Conservation (phyloP, 2,888 invertebrate genomes). For the Matsumyia berberina region DNA sequence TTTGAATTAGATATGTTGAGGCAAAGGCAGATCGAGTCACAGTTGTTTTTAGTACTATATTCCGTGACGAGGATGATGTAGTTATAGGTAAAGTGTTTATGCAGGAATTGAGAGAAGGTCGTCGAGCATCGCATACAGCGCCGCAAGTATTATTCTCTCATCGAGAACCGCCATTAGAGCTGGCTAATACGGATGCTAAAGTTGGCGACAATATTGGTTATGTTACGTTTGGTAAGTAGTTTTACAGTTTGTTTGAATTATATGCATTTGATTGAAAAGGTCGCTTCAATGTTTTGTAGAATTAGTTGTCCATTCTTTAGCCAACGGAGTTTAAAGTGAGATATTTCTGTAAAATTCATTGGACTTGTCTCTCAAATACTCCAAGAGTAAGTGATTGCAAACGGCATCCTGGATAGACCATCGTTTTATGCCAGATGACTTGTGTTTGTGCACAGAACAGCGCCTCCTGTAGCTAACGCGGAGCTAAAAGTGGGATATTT, state of each 20-base stretch:
- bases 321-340: not conserved
- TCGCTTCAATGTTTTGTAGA: conserved; percentile 17
- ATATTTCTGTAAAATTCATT: not conserved
- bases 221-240: conserved; percentile 95
- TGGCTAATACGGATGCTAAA: conserved; percentile 96
- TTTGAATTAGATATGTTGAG: conserved; percentile 94
- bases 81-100: conserved; percentile 99
- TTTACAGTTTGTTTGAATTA: not conserved
- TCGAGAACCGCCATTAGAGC: conserved; percentile 97
- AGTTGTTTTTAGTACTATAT: conserved; percentile 99
- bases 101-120: conserved; percentile 99
- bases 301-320: not conserved
- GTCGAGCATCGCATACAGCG: conserved; percentile 97
- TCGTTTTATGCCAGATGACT: conserved; percentile 5
- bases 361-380: conserved; percentile 6
- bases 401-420: conserved; percentile 6
- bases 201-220: conserved; percentile 99
- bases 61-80: conserved; percentile 99
- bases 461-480: not conserved
- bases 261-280: not conserved
- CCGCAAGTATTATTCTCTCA: conserved; percentile 96
- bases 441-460: not conserved
- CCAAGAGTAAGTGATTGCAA: not conserved
- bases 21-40: conserved; percentile 99
- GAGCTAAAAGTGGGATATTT: conserved; percentile 4